Base-by-base conservation (phyloP, 2,888 invertebrate species). In the Nemoura dubitans region DNA sequence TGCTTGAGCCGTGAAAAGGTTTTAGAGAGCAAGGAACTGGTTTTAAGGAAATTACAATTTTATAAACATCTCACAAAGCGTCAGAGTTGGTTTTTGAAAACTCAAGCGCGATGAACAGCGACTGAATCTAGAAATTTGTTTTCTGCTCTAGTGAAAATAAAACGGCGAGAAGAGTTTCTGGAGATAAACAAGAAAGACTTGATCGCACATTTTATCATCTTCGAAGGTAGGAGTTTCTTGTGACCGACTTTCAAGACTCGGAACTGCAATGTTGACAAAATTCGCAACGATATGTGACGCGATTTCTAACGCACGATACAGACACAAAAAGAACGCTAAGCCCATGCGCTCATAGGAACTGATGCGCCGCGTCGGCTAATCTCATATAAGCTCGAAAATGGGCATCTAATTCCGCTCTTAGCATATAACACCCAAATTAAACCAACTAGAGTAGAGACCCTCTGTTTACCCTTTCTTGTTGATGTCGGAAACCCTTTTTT, bases 381-480 rank as follows among this genome's bases (percentile, higher is more conserved):
- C 59, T 21, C 16, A 59, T 21, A 59, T 59, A 59, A 59, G 59
- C 59, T 59, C 59, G 59, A 59, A 59, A 59, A 59, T 59, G 59
- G 59, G 21, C 59, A 59, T 59, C 59, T 59, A 59, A 59, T 59
- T 59, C 59, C 16, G 16, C 59, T 3, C 59, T 59, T 59, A 59
- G 59, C 59, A 10, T 59, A 21, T 10, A 59, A 59, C 59, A 59
- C 14, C 59, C 59, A 59, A 59, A 59, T 59, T 59, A 59, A 59
- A 59, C 59, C 59, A 59, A 59, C 59, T 59, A 59, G 36, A 36
- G 36, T 59, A 59, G 59, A 59, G 78, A 36, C 36, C 36, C 36
- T 36, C 36, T 78, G 78, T 78, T 78, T 78, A 78, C 78, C 10
- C 26, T 27, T 78, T 78, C 78, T 78, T 78, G 78, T 26, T 78